Conservation (phyloP, 1,140 invertebrate species). For the Amphibalanus amphitrite region DNA sequence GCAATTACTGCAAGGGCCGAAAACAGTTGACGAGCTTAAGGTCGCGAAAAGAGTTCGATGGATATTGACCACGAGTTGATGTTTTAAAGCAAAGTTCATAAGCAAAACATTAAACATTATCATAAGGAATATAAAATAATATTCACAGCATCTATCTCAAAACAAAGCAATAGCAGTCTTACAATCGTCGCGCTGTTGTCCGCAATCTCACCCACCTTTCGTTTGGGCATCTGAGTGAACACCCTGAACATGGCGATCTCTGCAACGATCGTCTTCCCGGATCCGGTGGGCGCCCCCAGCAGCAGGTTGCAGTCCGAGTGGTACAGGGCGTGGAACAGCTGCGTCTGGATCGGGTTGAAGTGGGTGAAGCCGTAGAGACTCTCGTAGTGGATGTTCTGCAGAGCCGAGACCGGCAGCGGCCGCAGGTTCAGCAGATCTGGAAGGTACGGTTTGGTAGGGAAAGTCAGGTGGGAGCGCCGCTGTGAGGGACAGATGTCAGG, state of each 20-base stretch:
- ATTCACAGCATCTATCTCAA: too few relatives aligned
- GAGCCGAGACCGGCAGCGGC: constrained; percentile 65
- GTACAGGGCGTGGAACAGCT: constrained; percentile 93
- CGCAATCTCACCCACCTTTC: constrained; percentile 44
- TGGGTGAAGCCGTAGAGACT: constrained; percentile 77
- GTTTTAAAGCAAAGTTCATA: neutral
- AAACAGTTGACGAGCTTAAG: too few relatives aligned
- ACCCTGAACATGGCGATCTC: constrained; percentile 94
- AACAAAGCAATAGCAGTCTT: constrained; percentile 14
- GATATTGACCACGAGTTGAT: too few relatives aligned
- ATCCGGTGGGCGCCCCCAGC: constrained; percentile 93
- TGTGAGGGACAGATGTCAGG: too few relatives aligned
- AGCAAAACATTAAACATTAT: neutral
- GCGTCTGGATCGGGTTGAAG: constrained; percentile 98
- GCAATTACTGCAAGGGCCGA: too few relatives aligned
- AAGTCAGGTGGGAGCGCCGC: too few relatives aligned
- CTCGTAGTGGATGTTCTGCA: constrained; percentile 60
- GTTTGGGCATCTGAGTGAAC: constrained; percentile 60
- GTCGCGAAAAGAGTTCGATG: too few relatives aligned
- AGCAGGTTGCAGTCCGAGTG: constrained; percentile 88
- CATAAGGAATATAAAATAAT: constrained; percentile 8
- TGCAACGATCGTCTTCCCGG: constrained; percentile 95
- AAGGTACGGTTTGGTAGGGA: constrained; percentile 21
- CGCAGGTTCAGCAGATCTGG: constrained; percentile 73
- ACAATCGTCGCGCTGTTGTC: neutral